phyloP scores from a whole-genome alignment of 1,140 invertebrate species.

The Lutraria rhynchaena region DNA sequence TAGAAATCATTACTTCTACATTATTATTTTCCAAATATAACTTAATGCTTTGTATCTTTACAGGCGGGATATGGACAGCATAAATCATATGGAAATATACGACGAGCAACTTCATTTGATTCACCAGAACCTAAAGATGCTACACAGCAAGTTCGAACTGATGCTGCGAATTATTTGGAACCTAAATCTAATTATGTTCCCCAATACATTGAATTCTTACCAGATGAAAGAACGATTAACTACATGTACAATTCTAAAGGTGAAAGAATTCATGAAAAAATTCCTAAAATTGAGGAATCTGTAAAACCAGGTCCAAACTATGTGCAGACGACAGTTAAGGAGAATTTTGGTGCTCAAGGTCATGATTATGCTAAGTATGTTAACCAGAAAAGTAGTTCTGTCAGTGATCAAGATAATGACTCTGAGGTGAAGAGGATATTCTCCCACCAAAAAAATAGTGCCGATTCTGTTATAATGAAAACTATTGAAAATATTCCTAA shows the following conservation, averaged over 20 bases:
- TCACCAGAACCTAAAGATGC: constrained; percentile 66
- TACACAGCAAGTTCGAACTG: constrained; percentile 43
- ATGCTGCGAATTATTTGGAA: constrained; percentile 48
- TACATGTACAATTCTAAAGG: constrained; percentile 52
- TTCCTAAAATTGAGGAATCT: background rate
- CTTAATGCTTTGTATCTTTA: constrained; percentile 25
- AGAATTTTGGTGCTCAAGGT: constrained; percentile 38
- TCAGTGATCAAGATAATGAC: constrained; percentile 41
- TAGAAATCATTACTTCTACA: background rate
- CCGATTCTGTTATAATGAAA: constrained; percentile 60
- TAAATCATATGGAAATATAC: constrained; percentile 59
- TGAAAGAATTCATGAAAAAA: constrained; percentile 25
- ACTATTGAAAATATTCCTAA: constrained; percentile 56
- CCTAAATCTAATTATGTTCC: constrained; percentile 34
- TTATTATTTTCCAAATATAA: background rate
- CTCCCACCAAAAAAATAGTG: constrained; percentile 55
- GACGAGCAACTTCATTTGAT: constrained; percentile 70
- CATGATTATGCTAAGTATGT: constrained; percentile 53
- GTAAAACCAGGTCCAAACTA: constrained; percentile 47
- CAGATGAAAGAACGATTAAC: constrained; percentile 35
- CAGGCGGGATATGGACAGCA: constrained; percentile 51
- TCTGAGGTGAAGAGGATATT: constrained; percentile 48
- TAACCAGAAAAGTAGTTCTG: constrained; percentile 48
- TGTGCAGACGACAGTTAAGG: constrained; percentile 57
- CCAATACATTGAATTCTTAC: constrained; percentile 49